These are phyloP conservation scores for Drosophila neutralis DNA, from an alignment of 2,888 invertebrate genomes.

Conservation along the genomic window DNA sequence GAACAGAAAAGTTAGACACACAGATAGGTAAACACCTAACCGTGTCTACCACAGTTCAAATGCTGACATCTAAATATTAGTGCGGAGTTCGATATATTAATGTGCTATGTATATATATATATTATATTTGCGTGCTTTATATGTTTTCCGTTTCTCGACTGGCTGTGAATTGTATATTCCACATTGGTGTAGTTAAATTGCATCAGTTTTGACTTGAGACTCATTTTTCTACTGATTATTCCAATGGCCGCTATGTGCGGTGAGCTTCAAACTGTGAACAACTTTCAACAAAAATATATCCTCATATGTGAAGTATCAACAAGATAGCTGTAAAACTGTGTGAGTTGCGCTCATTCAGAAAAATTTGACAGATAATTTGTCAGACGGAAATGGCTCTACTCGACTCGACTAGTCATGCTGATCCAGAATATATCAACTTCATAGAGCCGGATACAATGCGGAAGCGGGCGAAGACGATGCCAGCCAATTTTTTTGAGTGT, in stretches of 20 bases:
- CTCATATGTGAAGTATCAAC: not conserved
- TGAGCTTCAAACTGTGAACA: not conserved
- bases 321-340: not conserved
- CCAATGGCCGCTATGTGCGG: not conserved
- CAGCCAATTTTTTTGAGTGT: not conserved
- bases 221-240: not conserved
- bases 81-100: too few relatives aligned
- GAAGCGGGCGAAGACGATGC: not conserved
- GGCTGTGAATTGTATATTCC: not conserved
- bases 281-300: not conserved
- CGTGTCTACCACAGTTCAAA: not conserved
- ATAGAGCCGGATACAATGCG: not conserved
- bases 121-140: too few relatives aligned
- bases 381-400: not conserved
- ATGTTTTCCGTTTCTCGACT: rapidly evolving
- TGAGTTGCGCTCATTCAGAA: not conserved
- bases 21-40: not conserved
- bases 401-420: not conserved
- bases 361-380: not conserved
- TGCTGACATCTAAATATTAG: not conserved
- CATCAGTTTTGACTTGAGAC: too few relatives aligned
- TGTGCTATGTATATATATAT: too few relatives aligned
- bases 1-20: not conserved
- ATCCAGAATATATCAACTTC: not conserved
- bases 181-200: not conserved